These are phyloP conservation scores for Apocheima hispidaria DNA, from an alignment of 2,888 invertebrate genomes.

Conservation along the genomic window DNA sequence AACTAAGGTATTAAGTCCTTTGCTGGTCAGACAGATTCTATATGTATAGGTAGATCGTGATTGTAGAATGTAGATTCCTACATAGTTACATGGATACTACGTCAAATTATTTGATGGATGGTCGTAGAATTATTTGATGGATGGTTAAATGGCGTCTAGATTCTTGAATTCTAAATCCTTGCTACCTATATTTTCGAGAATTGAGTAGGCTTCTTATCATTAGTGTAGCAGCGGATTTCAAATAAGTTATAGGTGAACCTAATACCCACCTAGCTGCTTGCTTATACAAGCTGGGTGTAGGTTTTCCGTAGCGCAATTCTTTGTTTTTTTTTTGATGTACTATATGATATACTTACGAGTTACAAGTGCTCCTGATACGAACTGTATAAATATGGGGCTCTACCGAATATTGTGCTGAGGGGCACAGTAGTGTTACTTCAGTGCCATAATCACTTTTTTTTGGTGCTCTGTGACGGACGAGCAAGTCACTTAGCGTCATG, in stretches of 20 bases:
- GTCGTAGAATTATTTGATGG: conserved; percentile 15
- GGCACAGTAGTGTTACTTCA: too few species aligned
- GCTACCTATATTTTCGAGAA: neutral
- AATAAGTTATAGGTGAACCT: neutral
- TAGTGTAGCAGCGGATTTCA: neutral
- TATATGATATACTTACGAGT: neutral
- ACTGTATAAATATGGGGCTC: neutral
- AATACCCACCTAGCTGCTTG: neutral
- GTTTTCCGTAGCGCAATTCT: too few species aligned
- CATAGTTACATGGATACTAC: conserved; percentile 9
- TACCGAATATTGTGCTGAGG: neutral
- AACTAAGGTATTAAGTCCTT: neutral
- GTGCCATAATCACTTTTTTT: too few species aligned
- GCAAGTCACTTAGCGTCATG: too few species aligned
- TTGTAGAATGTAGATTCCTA: conserved; percentile 2
- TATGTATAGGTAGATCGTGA: neutral
- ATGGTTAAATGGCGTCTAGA: neutral
- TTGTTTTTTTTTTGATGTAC: too few species aligned
- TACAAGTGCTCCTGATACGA: neutral
- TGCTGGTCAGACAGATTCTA: neutral
- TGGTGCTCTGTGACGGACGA: too few species aligned
- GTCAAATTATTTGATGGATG: conserved; percentile 13
- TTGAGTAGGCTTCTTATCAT: too few species aligned
- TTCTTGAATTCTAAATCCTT: too few species aligned
- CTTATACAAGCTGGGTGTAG: too few species aligned